Conservation (phyloP, 2,888 invertebrate genomes). For the Cephus pygmeus region DNA sequence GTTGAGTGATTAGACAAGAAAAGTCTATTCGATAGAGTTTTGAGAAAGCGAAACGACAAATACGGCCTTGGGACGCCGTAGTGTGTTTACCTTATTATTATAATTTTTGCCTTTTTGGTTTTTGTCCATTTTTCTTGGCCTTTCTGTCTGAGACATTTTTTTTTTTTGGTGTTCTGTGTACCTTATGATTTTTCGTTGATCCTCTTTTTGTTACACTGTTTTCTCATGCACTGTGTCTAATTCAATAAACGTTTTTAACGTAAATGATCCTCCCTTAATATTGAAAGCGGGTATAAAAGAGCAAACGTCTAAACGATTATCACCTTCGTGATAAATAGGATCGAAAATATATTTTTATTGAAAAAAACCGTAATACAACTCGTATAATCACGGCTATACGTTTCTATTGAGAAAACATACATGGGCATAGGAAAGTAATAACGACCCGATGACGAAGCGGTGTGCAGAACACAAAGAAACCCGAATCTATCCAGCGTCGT, state of each 20-base stretch:
- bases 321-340: no score
- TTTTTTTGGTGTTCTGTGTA: constrained; percentile 14
- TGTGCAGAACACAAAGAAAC: no score
- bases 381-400: no score
- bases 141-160: constrained; percentile 31
- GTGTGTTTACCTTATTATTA: constrained; percentile 32
- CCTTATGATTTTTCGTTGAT: constrained; percentile 13
- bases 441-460: no score
- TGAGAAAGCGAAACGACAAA: constrained; percentile 16
- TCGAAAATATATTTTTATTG: no score
- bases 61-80: constrained; percentile 52
- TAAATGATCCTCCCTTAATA: no score
- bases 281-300: no score
- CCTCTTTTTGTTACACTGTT: constrained; percentile 25
- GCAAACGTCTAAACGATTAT: no score
- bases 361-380: no score
- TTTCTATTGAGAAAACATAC: no score
- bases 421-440: no score
- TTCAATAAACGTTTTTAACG: constrained; percentile 6
- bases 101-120: constrained; percentile 44
- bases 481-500: no score
- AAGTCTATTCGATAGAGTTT: neutral
- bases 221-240: constrained; percentile 47
- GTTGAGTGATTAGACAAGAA: neutral
- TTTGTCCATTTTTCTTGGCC: constrained; percentile 35